These are phyloP conservation scores for Pangasius mekongensis DNA, from an alignment of 2,797 vertebrate species.

Conservation along the genomic window DNA sequence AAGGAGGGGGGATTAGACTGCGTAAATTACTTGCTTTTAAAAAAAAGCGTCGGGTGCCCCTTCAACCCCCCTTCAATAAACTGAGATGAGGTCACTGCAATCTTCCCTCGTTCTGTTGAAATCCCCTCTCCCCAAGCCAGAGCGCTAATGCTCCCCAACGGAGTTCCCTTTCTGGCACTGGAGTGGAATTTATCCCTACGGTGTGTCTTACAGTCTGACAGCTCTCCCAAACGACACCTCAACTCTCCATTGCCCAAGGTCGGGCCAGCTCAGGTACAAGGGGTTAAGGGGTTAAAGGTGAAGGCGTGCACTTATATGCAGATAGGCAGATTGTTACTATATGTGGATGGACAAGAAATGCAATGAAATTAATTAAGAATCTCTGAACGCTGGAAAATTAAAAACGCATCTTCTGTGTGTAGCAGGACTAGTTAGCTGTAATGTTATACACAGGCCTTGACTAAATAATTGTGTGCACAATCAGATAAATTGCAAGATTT, in stretches of 20 bases:
- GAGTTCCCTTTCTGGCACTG: conserved; percentile 8
- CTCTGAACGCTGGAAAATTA: neutral
- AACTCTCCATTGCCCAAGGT: neutral
- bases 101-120: conserved; percentile 21
- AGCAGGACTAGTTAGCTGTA: neutral
- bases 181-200: neutral
- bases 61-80: conserved; percentile 31
- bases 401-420: neutral
- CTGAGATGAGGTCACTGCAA: conserved; percentile 52
- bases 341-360: neutral
- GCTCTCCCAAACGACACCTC: neutral
- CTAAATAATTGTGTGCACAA: no score
- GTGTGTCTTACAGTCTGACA: neutral
- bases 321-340: neutral
- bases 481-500: neutral
- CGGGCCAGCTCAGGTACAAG: neutral
- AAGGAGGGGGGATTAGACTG: neutral
- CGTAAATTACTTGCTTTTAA: conserved; percentile 32
- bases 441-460: neutral
- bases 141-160: conserved; percentile 32
- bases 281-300: neutral
- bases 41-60: conserved; percentile 33
- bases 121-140: conserved; percentile 32
- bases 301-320: neutral
- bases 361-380: neutral